These are phyloP conservation scores for Brachionus plicatilis DNA, from an alignment of 1,140 invertebrate genomes.

Conservation along the genomic window DNA sequence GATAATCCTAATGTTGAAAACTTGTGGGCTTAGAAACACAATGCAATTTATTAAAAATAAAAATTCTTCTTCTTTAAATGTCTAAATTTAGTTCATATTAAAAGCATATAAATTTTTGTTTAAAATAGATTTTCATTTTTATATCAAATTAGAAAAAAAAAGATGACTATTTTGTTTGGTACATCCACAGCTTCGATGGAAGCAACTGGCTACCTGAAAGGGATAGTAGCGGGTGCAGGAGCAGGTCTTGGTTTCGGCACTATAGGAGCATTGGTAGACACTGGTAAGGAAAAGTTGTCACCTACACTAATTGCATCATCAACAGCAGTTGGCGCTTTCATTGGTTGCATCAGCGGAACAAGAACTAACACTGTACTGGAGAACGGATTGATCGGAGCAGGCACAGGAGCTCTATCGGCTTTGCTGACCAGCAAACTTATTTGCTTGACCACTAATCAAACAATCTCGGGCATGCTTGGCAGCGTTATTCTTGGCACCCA, in stretches of 20 bases:
- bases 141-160: not conserved
- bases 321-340: not conserved
- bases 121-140: not conserved
- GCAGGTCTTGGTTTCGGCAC: not conserved
- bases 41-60: not conserved
- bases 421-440: not conserved
- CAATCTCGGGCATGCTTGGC: not conserved
- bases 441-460: not conserved
- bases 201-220: not conserved
- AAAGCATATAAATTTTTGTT: not conserved
- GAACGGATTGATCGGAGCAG: not conserved
- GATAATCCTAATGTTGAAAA: constrained; percentile 17
- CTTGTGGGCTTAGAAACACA: constrained; percentile 5
- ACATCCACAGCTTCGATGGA: not conserved
- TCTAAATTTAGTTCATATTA: not conserved
- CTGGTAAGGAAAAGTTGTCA: not conserved
- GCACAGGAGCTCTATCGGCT: not conserved
- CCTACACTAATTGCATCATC: not conserved
- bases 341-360: not conserved
- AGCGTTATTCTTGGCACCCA: not conserved
- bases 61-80: not conserved
- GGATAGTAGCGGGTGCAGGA: not conserved
- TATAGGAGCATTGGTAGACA: not conserved
- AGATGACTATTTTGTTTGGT: constrained; percentile 13
- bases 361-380: not conserved